A percentile compares a stretch with the other conserved stretches of the same genome.
Conservation (phyloP, 2,888 invertebrate genomes). For the Microchrysa polita region DNA sequence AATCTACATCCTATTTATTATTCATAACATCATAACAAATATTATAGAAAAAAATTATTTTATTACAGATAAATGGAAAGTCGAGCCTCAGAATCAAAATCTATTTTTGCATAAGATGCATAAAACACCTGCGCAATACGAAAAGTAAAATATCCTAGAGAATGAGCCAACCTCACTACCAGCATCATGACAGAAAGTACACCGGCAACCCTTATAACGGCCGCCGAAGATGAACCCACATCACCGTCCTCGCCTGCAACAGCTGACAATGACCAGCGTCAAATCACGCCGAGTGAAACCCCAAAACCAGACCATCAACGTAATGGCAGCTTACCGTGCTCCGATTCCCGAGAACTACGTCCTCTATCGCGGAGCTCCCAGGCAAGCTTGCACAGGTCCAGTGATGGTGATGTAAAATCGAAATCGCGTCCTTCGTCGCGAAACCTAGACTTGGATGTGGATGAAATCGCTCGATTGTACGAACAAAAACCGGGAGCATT, state of each 20-base stretch:
- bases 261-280: background rate
- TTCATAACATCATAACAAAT: too few species aligned
- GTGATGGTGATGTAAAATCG: background rate
- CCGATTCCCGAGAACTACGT: background rate
- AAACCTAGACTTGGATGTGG: constrained; percentile 56
- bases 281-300: background rate
- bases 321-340: background rate
- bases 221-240: background rate
- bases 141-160: too few species aligned
- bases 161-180: background rate
- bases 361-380: background rate
- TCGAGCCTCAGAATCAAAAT: too few species aligned
- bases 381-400: background rate
- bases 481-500: constrained; percentile 74
- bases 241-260: background rate
- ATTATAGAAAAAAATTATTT: too few species aligned
- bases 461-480: constrained; percentile 64
- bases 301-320: background rate
- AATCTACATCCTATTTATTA: too few species aligned
- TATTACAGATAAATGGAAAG: too few species aligned
- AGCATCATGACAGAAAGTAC: background rate
- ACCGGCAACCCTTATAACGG: background rate
- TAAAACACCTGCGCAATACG: too few species aligned
- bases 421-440: background rate
- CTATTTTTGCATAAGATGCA: too few species aligned